Conservation (phyloP, 2,113 vertebrate genomes). For the Tangachromis dhanisi region DNA sequence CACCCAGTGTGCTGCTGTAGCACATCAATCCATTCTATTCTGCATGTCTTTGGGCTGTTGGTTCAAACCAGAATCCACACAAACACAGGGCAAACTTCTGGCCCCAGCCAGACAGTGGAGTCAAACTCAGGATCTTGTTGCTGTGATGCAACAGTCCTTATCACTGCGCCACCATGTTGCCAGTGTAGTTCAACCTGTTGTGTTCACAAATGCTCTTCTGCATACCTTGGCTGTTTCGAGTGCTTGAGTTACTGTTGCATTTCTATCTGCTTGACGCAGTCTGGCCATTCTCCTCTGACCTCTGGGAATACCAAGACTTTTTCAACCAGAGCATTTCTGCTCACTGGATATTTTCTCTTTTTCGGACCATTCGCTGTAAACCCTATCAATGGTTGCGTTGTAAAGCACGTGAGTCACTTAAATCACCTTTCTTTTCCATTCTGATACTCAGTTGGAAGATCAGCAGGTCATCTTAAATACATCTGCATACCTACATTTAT, state of each 20-base stretch:
- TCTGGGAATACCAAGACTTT: neutral
- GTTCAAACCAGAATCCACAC: neutral
- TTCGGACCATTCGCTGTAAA: neutral
- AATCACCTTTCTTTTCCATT: neutral
- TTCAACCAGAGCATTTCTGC: neutral
- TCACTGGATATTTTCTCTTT: neutral
- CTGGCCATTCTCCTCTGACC: neutral
- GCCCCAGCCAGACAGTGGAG: rapidly evolving
- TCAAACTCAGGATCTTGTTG: neutral
- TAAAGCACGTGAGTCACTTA: neutral
- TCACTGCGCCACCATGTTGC: neutral
- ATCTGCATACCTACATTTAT: neutral
- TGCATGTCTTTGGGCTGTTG: neutral
- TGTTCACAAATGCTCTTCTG: neutral
- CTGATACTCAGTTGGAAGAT: neutral
- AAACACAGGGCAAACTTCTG: neutral
- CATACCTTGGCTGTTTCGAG: neutral
- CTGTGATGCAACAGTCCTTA: neutral
- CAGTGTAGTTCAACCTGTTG: neutral
- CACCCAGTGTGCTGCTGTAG: neutral
- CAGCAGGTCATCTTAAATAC: neutral
- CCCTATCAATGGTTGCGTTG: neutral
- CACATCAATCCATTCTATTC: neutral
- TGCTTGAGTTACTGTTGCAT: neutral
- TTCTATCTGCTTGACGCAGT: neutral